Conservation (phyloP, 2,113 vertebrate genomes). For the Prionailurus viverrinus region DNA sequence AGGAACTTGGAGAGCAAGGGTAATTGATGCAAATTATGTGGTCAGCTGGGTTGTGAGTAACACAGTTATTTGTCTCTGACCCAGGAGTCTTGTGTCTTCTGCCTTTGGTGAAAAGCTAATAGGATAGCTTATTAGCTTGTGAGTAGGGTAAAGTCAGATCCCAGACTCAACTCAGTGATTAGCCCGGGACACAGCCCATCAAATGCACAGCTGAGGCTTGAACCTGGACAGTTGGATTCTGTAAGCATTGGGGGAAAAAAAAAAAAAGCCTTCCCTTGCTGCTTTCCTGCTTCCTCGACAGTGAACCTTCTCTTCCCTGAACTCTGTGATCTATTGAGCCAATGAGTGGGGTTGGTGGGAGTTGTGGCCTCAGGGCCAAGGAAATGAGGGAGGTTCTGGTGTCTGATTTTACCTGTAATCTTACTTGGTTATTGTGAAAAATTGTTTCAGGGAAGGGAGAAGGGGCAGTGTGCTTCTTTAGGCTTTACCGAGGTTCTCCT, state of each 20-base stretch:
- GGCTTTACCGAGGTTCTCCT: neutral
- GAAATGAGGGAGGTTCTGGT: neutral
- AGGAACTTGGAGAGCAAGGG: neutral
- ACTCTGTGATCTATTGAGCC: neutral
- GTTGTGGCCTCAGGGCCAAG: neutral
- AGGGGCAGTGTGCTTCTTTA: neutral
- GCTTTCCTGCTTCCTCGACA: neutral
- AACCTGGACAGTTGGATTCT: neutral
- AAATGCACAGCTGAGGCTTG: neutral
- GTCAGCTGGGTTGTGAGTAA: neutral
- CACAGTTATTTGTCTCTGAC: neutral
- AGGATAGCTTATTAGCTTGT: neutral
- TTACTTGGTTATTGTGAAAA: neutral
- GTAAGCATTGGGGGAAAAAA: neutral
- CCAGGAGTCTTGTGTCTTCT: neutral
- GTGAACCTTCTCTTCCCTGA: neutral
- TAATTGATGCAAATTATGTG: neutral
- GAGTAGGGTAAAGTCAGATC: neutral
- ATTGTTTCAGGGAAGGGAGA: neutral
- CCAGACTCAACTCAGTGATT: neutral
- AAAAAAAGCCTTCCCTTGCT: neutral
- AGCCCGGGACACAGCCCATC: neutral
- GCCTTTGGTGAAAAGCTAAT: neutral
- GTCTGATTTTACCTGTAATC: neutral
- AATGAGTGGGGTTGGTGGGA: neutral